Evolutionary conservation across 2,888 invertebrate genomes (phyloP).

Genomic region (Chironomus riparius): DNA sequence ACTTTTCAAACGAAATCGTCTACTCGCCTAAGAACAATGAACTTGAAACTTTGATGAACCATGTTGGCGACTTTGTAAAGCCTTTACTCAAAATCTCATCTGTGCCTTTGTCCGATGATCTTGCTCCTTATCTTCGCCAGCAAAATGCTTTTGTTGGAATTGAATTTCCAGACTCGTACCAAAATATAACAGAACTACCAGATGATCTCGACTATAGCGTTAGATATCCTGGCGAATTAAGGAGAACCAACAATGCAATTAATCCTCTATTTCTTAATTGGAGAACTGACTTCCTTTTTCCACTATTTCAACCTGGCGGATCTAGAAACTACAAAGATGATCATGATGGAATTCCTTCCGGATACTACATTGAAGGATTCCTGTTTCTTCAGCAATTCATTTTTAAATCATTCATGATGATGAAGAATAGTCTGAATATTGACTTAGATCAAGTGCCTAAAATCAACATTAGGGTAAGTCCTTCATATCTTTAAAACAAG

Average conservation of each 20-base stretch:
- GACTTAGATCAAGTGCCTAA: not conserved
- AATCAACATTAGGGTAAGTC: not conserved
- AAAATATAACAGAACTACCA: conserved; percentile 32
- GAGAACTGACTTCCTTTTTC: conserved; percentile 57
- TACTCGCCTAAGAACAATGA: conserved; percentile 29
- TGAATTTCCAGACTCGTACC: conserved; percentile 28
- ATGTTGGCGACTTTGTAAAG: conserved; percentile 9
- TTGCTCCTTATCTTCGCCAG: conserved; percentile 24
- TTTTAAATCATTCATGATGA: conserved; percentile 1
- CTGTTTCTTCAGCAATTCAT: conserved; percentile 18
- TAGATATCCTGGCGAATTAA: conserved; percentile 51
- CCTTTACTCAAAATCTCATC: not conserved
- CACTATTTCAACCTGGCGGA: conserved; percentile 53
- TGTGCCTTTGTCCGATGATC: not conserved
- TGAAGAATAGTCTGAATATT: conserved; percentile 1
- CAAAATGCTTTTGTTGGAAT: conserved; percentile 28
- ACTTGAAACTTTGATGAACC: conserved; percentile 24
- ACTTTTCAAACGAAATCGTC: conserved; percentile 18
- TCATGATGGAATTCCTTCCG: conserved; percentile 45
- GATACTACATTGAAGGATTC: conserved; percentile 22
- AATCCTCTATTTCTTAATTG: conserved; percentile 42
- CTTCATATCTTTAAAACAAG: too few species aligned
- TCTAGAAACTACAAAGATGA: conserved; percentile 46
- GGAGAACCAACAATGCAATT: conserved; percentile 35
- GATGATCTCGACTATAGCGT: conserved; percentile 44